Base-by-base conservation (phyloP, 2,113 vertebrate species). In the Hippocampus zosterae region DNA sequence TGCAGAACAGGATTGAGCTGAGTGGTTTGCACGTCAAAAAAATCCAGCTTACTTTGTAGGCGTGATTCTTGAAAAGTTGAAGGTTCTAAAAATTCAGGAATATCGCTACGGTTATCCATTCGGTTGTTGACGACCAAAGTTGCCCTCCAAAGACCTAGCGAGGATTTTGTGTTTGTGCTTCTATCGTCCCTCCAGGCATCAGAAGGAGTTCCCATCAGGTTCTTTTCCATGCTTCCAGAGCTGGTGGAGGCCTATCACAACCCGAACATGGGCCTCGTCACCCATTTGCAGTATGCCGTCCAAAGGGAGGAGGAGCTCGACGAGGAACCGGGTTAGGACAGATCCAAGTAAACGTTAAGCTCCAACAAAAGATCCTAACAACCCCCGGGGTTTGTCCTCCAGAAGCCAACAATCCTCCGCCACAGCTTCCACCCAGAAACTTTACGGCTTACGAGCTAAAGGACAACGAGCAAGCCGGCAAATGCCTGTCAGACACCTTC, bases 231-330 rank as follows among this genome's bases (percentile, higher is more conserved):
- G 77, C 80, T 99, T 73, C 88, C 93, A 42, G 96, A 98, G 66
- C 91, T 99, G 83, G 97, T 99, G 78, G 95, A 96, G n/a, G 95
- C 95, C 9, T 99, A 98, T 83, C 94, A 91, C 88, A 95, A 92
- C 72, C 95, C 95, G 73, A 97, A 97, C 90, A 94, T 97, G 93
- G 97, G 97, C 0, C 88, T 99, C 81, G 85, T 98, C 46, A 98
- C 96, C 74, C 94, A 96, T 55, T 92, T 99, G 79, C 96, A 95
- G 85, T 95, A 92, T 53, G 86, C 94, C 0, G 93, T 98, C 74
- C 95, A 91, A 0, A 90, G 92, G 68, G 96, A 98, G 84, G 96
- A 96, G 71, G 96, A 97, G 11, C 89, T 92, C 0, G 91, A 92
- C 0, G 97, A 98, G 48, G 96, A 97, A 65, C 66, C 89, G 81